Conservation (phyloP, 1,140 invertebrate species). For the Pogonomyrmex californicus region DNA sequence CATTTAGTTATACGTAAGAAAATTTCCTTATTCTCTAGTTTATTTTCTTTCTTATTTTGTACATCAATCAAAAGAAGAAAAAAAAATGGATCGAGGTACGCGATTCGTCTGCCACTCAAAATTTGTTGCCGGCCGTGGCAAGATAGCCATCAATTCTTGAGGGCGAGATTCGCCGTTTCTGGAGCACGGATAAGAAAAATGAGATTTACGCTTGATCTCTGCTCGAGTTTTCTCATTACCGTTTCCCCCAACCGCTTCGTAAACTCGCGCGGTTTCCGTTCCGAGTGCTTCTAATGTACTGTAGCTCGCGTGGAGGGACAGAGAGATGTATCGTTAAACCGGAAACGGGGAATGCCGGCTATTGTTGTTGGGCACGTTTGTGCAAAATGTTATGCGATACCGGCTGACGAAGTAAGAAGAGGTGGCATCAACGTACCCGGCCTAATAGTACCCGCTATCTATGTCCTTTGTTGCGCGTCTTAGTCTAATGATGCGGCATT, state of each 20-base stretch:
- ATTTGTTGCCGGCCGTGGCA: not conserved
- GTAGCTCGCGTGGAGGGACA: slow-evolving; percentile 3
- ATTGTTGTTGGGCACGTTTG: slow-evolving; percentile 68
- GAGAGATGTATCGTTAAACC: slow-evolving; percentile 38
- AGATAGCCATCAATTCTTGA: slow-evolving; percentile 29
- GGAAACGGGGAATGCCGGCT: slow-evolving; percentile 50
- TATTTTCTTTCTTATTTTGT: not conserved
- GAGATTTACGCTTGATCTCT: slow-evolving; percentile 68
- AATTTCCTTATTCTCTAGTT: not conserved
- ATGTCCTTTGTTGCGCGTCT: slow-evolving; percentile 67
- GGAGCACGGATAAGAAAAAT: slow-evolving; percentile 46
- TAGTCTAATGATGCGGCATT: slow-evolving; percentile 71
- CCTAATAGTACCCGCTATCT: slow-evolving; percentile 71
- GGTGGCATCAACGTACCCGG: slow-evolving; percentile 54
- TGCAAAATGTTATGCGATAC: slow-evolving; percentile 71
- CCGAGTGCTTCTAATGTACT: slow-evolving; percentile 55
- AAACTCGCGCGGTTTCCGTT: slow-evolving; percentile 50
- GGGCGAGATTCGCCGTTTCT: slow-evolving; percentile 18
- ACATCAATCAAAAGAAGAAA: slow-evolving; percentile 19
- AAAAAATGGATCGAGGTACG: not conserved
- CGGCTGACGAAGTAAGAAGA: slow-evolving; percentile 70
- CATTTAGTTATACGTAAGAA: slow-evolving; percentile 7
- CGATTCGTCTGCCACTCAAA: slow-evolving; percentile 9
- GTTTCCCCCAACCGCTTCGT: slow-evolving; percentile 39
- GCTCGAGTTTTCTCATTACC: slow-evolving; percentile 69